These are phyloP conservation scores for Achroia grisella DNA, from an alignment of 1,140 invertebrate genomes.

Conservation along the genomic window DNA sequence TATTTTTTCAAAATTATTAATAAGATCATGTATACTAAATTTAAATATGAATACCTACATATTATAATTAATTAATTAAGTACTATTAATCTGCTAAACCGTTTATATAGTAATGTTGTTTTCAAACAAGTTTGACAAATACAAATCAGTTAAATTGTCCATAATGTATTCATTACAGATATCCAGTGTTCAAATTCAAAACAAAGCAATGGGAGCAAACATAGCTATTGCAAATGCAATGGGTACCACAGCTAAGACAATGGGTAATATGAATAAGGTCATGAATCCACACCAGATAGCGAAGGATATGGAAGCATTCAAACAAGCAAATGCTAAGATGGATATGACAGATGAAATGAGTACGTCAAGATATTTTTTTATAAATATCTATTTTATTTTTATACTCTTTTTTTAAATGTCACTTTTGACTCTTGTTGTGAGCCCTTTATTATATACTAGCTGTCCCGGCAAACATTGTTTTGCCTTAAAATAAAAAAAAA, in stretches of 20 bases:
- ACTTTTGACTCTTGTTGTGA: no score
- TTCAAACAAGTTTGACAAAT: no score
- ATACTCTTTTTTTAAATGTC: conserved; percentile 2
- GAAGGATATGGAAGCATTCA: conserved; percentile 87
- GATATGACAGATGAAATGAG: conserved; percentile 97
- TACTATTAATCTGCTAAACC: no score
- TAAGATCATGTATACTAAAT: no score
- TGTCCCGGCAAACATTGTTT: no score
- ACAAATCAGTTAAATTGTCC: no score
- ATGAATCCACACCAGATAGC: conserved; percentile 90
- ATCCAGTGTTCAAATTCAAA: conserved; percentile 84
- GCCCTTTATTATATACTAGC: no score
- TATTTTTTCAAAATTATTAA: no score
- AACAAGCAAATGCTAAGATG: conserved; percentile 88
- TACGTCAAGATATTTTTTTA: conserved; percentile 62
- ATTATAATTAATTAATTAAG: no score
- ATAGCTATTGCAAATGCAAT: conserved; percentile 89
- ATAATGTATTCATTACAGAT: conserved; percentile 71
- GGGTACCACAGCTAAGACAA: conserved; percentile 89
- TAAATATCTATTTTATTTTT: conserved; percentile 1
- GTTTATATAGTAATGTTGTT: no score
- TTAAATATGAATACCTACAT: no score
- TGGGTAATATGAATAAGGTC: conserved; percentile 90
- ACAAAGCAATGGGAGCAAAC: conserved; percentile 92
- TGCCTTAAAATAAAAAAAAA: no score